Evolutionary conservation across 1,140 invertebrate species (phyloP), one percentile per base, ranked within the genome.

Genomic region (Aphaenogaster ashmeadi): DNA sequence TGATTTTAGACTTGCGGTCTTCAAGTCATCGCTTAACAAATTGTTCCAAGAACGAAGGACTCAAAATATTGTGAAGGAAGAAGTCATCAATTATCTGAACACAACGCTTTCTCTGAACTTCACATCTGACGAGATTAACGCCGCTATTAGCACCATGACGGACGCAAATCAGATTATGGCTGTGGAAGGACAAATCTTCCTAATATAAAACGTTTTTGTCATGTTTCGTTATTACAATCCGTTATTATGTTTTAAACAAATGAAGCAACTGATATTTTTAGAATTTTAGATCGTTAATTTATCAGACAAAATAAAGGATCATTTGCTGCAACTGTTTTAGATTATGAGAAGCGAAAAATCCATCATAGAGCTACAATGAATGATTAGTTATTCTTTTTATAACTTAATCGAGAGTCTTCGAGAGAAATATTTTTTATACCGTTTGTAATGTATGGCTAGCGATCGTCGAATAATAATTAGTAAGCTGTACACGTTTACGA

Each of bases 141-240:
- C 97, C 0, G 98, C 98, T 1, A 95, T 99, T 13, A 95, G 97
- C 15, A 96, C 96, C 80, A 99, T 99, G 98, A 97, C 97, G 27
- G 97, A 98, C 58, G 98, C 97, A 67, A 99, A 99, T 95, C 98
- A 99, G 94, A 96, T 99, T 36, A 99, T 99, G 98, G 95, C 98
- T 80, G 97, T 98, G 0, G 98, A 99, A 93, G 97, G 97, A 88
- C 97, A 98, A 88, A 96, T 99, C n/a, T 98, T 98, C 93, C 95
- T 98, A 18, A 98, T 99, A 94, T 99, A 97, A 97, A 52, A 66
- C 41, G 1, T 67, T 56, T 50, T 52, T 41, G 18, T 67, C 74
- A 72, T 58, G 7, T 58, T 60, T 9, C 11, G 54, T 90, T 69
- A 67, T 67, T 64, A 79, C 56, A 58, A 54, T 44, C 27, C 15